phyloP scores from a whole-genome alignment of 2,113 vertebrate species.

The Aramus guarauna region DNA sequence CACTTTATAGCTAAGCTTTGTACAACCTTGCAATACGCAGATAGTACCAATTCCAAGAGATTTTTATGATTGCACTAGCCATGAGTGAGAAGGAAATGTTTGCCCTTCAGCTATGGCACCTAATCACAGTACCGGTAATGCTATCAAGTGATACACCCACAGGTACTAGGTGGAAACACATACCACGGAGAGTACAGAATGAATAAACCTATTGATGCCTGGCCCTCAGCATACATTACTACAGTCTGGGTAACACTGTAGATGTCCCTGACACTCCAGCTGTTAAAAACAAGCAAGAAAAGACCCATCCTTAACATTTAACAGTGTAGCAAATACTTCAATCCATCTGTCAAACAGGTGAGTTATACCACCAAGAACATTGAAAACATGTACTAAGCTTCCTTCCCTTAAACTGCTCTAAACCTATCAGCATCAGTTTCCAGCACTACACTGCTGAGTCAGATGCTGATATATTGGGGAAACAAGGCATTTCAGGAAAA shows the following conservation, averaged over 20 bases:
- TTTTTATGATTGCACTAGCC: neutral
- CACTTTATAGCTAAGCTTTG: neutral
- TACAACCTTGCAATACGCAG: neutral
- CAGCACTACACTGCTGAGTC: neutral
- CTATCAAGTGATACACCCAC: neutral
- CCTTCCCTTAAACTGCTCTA: neutral
- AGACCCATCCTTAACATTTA: neutral
- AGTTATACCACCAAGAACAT: neutral
- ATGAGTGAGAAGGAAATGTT: neutral
- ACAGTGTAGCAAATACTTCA: neutral
- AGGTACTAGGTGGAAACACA: neutral
- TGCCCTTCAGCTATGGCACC: neutral
- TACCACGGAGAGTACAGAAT: neutral
- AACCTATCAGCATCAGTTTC: neutral
- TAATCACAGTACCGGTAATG: neutral
- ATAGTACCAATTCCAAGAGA: neutral
- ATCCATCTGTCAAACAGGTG: neutral
- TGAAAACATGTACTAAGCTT: rapidly evolving
- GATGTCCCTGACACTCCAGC: neutral
- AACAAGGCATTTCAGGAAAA: neutral
- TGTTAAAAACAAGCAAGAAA: neutral
- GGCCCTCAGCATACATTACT: neutral
- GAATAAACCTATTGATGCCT: neutral
- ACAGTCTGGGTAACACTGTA: neutral
- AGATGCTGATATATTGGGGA: neutral